These are phyloP conservation scores for Agrypnia vestita DNA, from an alignment of 1,140 invertebrate genomes.

Conservation along the genomic window DNA sequence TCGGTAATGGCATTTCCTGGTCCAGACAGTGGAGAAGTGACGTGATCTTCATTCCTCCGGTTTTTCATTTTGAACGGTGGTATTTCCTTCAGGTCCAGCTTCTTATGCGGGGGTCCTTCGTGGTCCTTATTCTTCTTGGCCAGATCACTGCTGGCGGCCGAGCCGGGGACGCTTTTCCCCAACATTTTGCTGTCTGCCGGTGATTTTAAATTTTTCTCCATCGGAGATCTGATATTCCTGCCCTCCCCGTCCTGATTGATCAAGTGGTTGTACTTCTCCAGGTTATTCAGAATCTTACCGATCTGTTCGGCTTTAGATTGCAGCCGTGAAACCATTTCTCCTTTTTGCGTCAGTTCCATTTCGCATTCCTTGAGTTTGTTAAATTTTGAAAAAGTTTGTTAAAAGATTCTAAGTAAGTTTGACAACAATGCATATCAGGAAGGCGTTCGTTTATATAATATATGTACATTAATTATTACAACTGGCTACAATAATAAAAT, in stretches of 20 bases:
- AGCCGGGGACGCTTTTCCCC: slow-evolving; percentile 65
- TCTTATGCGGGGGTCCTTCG: slow-evolving; percentile 69
- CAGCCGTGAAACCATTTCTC: slow-evolving; percentile 90
- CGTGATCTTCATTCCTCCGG: slow-evolving; percentile 59
- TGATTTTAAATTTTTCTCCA: slow-evolving; percentile 70
- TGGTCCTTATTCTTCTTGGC: slow-evolving; percentile 67
- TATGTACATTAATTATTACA: too few species aligned
- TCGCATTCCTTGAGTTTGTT: slow-evolving; percentile 85
- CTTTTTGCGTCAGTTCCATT: slow-evolving; percentile 92
- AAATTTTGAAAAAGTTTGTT: slow-evolving; percentile 3
- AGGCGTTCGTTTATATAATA: too few species aligned
- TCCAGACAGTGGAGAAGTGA: slow-evolving; percentile 33
- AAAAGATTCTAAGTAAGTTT: not conserved
- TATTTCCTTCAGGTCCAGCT: slow-evolving; percentile 71
- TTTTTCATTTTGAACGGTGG: slow-evolving; percentile 67
- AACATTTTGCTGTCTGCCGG: slow-evolving; percentile 64
- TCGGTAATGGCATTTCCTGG: slow-evolving; percentile 56
- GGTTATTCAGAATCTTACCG: slow-evolving; percentile 90
- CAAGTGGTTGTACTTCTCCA: slow-evolving; percentile 87
- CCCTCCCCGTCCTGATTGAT: slow-evolving; percentile 76
- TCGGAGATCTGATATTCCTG: slow-evolving; percentile 74
- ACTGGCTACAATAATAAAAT: too few species aligned
- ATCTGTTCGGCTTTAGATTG: slow-evolving; percentile 93
- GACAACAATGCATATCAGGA: too few species aligned
- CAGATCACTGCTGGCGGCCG: slow-evolving; percentile 63